Evolutionary conservation across 2,888 invertebrate genomes (phyloP), one percentile per base, ranked within the genome.

Genomic region (Pterostichus madidus): DNA sequence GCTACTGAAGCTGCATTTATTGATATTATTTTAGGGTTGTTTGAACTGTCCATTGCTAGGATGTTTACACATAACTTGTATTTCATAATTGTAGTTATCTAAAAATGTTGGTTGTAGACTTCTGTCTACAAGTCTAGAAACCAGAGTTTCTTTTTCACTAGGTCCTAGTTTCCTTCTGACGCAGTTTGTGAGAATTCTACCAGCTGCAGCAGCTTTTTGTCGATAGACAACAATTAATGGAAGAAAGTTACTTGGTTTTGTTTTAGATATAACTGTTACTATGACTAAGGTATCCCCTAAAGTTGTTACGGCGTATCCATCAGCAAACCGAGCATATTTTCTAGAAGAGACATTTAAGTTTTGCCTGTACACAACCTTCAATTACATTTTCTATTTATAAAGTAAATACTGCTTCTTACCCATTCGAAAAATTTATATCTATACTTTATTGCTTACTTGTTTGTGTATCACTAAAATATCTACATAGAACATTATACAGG

Each of bases 1-100:
- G 99, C 97, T 5, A 98, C 95, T 11, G 99, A 98, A 0, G 99
- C 98, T 8, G 96, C 97, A 91, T 99, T 99, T 59, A 99, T 97
- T 5, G 97, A 94, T n/a, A n/a, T n/a, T 6, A 98, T 92, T 88
- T 98, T 98, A 0, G 99, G 98, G 84, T 96, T 95, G 88, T 98
- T 94, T 0, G 94, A 91, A 0, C 97, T 94, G 90, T n/a, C n/a
- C n/a, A n/a, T n/a, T n/a, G 99, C 96, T 35, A 99, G 89, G 91
- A 98, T 95, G 89, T n/a, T 99, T 99, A 89, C 99, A 99, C 6
- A 98, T 94, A 80, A 99, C 89, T 88, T 97, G 96, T 0, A 95
- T 96, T 86, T 98, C 97, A 86, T 91, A 94, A 87, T 91, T 91
- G 89, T 94, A 98, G 80, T 94, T 94, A 0, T 92, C 89, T 0